Base-by-base conservation (phyloP, 2,888 invertebrate species). In the Mylabris sibirica region DNA sequence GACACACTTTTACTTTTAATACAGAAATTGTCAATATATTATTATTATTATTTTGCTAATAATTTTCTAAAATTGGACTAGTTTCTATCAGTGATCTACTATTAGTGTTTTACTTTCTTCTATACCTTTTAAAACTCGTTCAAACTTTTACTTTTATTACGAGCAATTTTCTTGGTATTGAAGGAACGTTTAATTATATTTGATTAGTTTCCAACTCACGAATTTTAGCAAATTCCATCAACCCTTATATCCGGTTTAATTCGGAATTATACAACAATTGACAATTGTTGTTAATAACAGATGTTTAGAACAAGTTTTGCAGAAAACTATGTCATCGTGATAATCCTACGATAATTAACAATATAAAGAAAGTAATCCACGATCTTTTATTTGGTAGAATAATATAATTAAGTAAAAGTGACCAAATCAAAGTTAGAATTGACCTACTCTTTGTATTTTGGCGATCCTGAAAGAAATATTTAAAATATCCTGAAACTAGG, bases 371-470 rank as follows among this genome's bases (percentile, higher is more conserved):
- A 57, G 57, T 57, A 57, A 57, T 14, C 57, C 24, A 30, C 3
- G 4, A 57, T 57, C 53, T 3, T 57, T 24, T 24, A 57, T 24
- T 9, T 2, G 24, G 22, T 22, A 1, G 9, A 20, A 17, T 44
- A 44, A 22, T 53, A 53, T 53, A 53, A 57, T 49, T 14, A 57
- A 57, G 57, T 57, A 57, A 57, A 24, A 57, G 57, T 57, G 57
- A 24, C 57, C 24, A 24, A 9, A 20, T 49, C 49, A 9, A n/a
- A 2, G 1, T 22, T 12, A 1, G 4, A 24, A 12, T 57, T 57
- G 57, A 57, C 57, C 57, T 57, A 57, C 49, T 49, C 9, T 9
- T 20, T 20, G 1, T 14, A 1, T 14, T 38, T 44, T n/a, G 44
- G n/a, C n/a, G 44, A 38, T 49, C 49, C 49, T 49, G 49, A 9